Evolutionary conservation across 2,113 vertebrate species (phyloP).

Genomic region (Anguilla rostrata): DNA sequence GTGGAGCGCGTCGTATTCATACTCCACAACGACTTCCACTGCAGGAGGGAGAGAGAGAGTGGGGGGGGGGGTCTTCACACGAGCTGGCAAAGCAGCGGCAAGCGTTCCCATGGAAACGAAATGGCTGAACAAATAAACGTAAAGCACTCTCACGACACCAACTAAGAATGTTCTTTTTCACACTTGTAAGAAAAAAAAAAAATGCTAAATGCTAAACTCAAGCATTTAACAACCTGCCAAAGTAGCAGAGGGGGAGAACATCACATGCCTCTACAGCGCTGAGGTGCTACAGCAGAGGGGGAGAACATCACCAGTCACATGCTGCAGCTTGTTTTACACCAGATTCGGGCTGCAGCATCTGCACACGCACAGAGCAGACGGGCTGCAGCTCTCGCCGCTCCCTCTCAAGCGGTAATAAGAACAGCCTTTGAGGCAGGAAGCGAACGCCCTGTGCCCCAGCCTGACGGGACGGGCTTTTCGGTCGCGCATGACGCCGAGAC

Average conservation of each 20-base stretch:
- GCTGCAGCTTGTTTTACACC: background rate
- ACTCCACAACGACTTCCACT: conserved; percentile 94
- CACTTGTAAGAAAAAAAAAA: no score
- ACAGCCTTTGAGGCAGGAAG: background rate
- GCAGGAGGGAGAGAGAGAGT: background rate
- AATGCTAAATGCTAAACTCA: background rate
- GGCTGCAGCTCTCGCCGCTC: no score
- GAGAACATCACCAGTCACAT: background rate
- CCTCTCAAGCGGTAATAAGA: background rate
- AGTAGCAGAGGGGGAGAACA: no score
- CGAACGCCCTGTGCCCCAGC: background rate
- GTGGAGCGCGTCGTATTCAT: conserved; percentile 86
- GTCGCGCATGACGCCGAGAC: background rate
- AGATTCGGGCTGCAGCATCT: no score
- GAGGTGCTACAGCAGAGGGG: no score
- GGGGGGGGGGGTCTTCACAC: background rate
- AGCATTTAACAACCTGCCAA: background rate
- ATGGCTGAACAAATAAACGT: background rate
- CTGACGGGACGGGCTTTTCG: background rate
- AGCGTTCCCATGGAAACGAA: background rate
- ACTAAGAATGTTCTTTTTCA: no score
- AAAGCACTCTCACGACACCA: no score
- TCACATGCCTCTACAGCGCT: no score
- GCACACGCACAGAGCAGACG: no score
- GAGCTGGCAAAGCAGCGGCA: background rate